Base-by-base conservation (phyloP, 2,888 invertebrate species). In the Lobophora halterata region DNA sequence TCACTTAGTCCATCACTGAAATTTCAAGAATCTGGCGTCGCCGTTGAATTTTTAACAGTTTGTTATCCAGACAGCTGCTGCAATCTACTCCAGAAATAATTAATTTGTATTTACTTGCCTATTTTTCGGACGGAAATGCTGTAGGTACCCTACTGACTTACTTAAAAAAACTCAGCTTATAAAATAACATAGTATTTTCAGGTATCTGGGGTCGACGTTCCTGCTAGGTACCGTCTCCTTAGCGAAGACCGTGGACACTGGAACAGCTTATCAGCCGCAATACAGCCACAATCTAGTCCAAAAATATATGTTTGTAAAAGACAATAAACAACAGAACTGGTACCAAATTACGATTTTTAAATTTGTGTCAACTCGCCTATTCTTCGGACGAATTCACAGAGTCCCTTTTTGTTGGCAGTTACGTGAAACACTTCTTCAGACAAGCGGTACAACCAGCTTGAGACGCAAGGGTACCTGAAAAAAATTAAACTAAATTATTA, bases 321-420 rank as follows among this genome's bases (percentile, higher is more conserved):
- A 45, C 16, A 26, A 29, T 33, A 13, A 31, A n/a, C 33, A 40
- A 33, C 40, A 28, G 27, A 26, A 23, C 42, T 27, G 24, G 19
- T 14, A 38, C 13, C 11, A 26, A 32, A 41, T 44, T 58, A 59
- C 13, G 42, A 51, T 39, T 63, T 49, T 55, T 70, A 53, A 52
- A 63, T 45, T 49, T 55, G 53, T 54, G 58, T 52, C 33, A 72
- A 75, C 79, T 77, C 66, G 72, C 79, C 76, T 73, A 81, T 71
- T 69, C 72, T 71, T 70, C 58, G 72, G 3, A 72, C 49, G 42
- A 80, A 81, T 35, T 80, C 79, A 29, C 49, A 34, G 3, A 80
- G 67, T 14, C 80, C 81, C 49, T 74, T 79, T 44, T 65, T 65
- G 53, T 79, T 78, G 3, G 65, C 79, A 1, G 79, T 80, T 17